A percentile compares a stretch with the other conserved stretches of the same genome.
Conservation (phyloP, 2,797 vertebrate genomes). For the Tragelaphus oryx region DNA sequence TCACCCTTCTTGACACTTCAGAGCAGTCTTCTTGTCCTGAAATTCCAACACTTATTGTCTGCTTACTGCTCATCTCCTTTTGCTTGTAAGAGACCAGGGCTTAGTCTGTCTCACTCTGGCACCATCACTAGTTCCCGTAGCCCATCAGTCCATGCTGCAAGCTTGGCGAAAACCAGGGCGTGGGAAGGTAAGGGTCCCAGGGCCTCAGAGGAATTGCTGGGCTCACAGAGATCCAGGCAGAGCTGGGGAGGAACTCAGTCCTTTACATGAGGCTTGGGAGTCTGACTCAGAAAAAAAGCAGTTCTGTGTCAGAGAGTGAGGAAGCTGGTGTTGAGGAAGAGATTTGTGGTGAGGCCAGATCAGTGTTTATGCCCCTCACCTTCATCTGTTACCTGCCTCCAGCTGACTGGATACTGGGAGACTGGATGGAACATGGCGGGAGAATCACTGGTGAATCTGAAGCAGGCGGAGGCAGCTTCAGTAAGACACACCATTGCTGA, state of each 20-base stretch:
- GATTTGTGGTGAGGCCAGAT: background rate
- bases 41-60: background rate
- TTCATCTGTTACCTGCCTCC: background rate
- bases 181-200: background rate
- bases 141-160: accelerated
- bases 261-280: background rate
- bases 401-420: background rate
- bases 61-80: background rate
- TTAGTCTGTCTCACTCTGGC: background rate
- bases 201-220: background rate
- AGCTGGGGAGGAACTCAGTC: background rate
- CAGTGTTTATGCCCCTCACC: background rate
- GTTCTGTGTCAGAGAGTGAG: background rate
- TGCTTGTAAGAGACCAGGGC: background rate
- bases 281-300: background rate
- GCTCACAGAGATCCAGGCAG: background rate
- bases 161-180: background rate
- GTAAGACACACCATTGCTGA: background rate
- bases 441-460: background rate
- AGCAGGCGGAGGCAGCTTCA: background rate
- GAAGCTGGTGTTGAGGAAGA: background rate
- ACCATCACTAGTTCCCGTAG: background rate
- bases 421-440: background rate
- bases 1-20: background rate
- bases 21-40: background rate